Evolutionary conservation across 2,888 invertebrate species (phyloP), one percentile per base, ranked within the genome.

Genomic region (Orchesellides sinensis): DNA sequence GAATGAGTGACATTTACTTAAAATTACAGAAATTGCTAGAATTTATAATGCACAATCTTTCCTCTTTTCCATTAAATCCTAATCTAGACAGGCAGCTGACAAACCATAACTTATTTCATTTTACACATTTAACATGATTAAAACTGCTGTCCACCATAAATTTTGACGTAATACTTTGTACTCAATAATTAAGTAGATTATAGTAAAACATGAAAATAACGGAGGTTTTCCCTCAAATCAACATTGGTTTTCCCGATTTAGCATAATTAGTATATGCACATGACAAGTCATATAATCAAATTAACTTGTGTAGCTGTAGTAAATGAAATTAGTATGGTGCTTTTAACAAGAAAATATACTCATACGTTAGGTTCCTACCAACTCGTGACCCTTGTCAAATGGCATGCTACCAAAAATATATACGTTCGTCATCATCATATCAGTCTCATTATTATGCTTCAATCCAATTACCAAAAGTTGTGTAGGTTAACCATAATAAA

Each of bases 401-500:
- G 77, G 77, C 68, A 68, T 66, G 61, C 69, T 68, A 78, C 77
- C 77, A 78, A 78, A 61, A 69, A 47, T 29, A 63, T 54, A 2
- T 40, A 70, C 10, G 6, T 12, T 21, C 54, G 56, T 56, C 56
- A 23, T 54, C 49, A 69, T 70, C 70, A 47, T 54, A 65, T 70
- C 79, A 79, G 49, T 70, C 79, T 79, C 79, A 79, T 79, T 79
- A 78, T 78, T 69, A 69, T 79, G 63, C 52, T 52, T 69, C 70
- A 79, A 70, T 79, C 70, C 70, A 79, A 63, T 79, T 70, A 63
- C 63, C 65, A 69, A 69, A 77, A 70, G 61, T 63, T 79, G 68
- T 69, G 77, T 69, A 69, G 77, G 77, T 69, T 78, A 78, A 78
- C 77, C 77, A 78, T 78, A 78, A 78, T 78, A 78, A 78, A 78